Evolutionary conservation across 2,113 vertebrate species (phyloP).

Genomic region (Entelurus aequoreus): DNA sequence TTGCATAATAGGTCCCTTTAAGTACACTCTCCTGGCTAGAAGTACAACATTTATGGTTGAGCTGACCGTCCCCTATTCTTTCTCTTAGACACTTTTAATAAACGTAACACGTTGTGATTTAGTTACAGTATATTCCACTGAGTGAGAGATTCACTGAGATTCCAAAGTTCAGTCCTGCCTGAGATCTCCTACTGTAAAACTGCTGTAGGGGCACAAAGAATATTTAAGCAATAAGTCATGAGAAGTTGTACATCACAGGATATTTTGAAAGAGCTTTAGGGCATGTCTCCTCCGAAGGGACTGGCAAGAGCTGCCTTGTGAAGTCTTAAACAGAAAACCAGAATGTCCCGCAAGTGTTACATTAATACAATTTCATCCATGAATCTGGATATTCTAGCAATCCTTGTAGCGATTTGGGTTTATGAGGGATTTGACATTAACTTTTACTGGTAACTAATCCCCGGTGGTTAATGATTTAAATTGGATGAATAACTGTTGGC

Average conservation of each 20-base stretch:
- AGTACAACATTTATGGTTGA: too few species aligned
- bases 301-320: conserved; percentile 27
- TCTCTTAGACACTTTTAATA: conserved; percentile 4
- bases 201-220: conserved; percentile 45
- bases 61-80: neutral
- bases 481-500: conserved; percentile 17
- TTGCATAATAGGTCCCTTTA: too few species aligned
- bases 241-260: conserved; percentile 45
- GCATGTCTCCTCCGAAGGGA: conserved; percentile 30
- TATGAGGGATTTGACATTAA: conserved; percentile 21
- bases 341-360: conserved; percentile 29
- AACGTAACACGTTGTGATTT: conserved; percentile 24
- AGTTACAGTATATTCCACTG: conserved; percentile 34
- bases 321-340: conserved; percentile 19
- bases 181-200: conserved; percentile 42
- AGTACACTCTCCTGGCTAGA: too few species aligned
- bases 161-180: conserved; percentile 32
- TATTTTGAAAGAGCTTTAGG: conserved; percentile 42
- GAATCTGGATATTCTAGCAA: conserved; percentile 13
- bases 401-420: conserved; percentile 3
- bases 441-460: conserved; percentile 11
- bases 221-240: conserved; percentile 48
- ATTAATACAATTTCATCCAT: conserved; percentile 18
- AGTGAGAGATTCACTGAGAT: conserved; percentile 42
- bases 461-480: conserved; percentile 10